Evolutionary conservation across 2,888 invertebrate species (phyloP).

Genomic region (Stictocephala bisonia): DNA sequence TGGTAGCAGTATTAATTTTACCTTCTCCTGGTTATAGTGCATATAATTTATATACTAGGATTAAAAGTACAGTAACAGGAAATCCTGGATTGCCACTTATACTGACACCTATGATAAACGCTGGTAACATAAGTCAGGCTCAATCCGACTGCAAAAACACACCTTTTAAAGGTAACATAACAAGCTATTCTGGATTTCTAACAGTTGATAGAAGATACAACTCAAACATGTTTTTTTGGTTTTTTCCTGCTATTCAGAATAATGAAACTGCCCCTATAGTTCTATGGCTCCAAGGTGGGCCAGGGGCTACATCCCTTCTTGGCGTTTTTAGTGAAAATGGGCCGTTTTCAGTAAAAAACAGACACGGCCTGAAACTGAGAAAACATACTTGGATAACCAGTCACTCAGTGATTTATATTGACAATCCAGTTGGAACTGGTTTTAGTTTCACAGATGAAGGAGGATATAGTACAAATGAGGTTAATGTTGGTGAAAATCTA

Average conservation of each 20-base stretch:
- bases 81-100: conserved; percentile 73
- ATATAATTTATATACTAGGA: conserved; percentile 14
- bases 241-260: conserved; percentile 65
- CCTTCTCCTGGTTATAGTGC: background rate
- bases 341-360: conserved; percentile 68
- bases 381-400: conserved; percentile 83
- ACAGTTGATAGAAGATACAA: conserved; percentile 70
- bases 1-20: too few relatives aligned
- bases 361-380: conserved; percentile 69
- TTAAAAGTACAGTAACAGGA: conserved; percentile 1
- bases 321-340: conserved; percentile 89
- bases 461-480: conserved; percentile 84
- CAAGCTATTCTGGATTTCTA: conserved; percentile 73
- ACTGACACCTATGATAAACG: conserved; percentile 76
- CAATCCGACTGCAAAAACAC: conserved; percentile 47
- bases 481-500: conserved; percentile 82
- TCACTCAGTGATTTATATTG: conserved; percentile 87
- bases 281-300: conserved; percentile 89
- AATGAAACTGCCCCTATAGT: conserved; percentile 72
- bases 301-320: conserved; percentile 82
- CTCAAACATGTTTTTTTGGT: conserved; percentile 68
- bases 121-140: conserved; percentile 67
- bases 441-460: conserved; percentile 85
- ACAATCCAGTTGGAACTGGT: conserved; percentile 93
- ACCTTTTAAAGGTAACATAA: conserved; percentile 63